Base-by-base conservation (phyloP, 2,113 vertebrate species). In the Leucoraja erinaceus region DNA sequence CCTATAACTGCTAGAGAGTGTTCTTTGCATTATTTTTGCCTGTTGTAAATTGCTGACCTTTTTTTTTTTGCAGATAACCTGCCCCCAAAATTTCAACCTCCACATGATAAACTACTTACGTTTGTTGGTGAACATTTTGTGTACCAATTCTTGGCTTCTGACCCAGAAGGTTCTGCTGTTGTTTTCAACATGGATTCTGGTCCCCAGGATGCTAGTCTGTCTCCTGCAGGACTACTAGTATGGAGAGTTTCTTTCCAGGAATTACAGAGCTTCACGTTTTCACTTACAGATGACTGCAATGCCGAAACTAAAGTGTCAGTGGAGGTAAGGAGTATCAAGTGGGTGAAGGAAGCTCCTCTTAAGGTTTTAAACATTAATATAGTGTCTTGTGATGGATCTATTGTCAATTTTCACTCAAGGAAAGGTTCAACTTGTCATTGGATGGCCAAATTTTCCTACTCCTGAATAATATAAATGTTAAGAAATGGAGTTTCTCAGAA, bases 61-160 rank as follows among this genome's bases (percentile, higher is more conserved):
- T n/a, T 68, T 28, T 76, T 70, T 76, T 28, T 81, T 20, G 47
- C 96, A 99, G 98, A 96, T 93, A 99, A 98, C 93, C 93, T 95
- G 22, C 96, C 97, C 59, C 98, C 98, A 0, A 90, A 96, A 33
- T 95, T 98, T 94, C 96, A 97, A 94, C 93, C 76, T 14, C 93
- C 93, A 0, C 96, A 96, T 90, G 93, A 90, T 76, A 94, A 0
- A 28, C 96, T 98, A 4, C 95, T 95, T 93, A 94, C 97, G 11
- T 98, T 98, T 95, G 95, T 96, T 56, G 97, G 97, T 25, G 97
- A 98, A 95, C 95, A 95, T 90, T 97, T 99, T 93, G 93, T 96
- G 0, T 97, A 97, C 94, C 97, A 97, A 94, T 96, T 99, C 22
- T 93, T 94, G 70, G 97, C 97, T n/a, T 95, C 93, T 66, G 98